Evolutionary conservation across 2,888 invertebrate genomes (phyloP), one percentile per base, ranked within the genome.

Genomic region (Nysson spinosus): DNA sequence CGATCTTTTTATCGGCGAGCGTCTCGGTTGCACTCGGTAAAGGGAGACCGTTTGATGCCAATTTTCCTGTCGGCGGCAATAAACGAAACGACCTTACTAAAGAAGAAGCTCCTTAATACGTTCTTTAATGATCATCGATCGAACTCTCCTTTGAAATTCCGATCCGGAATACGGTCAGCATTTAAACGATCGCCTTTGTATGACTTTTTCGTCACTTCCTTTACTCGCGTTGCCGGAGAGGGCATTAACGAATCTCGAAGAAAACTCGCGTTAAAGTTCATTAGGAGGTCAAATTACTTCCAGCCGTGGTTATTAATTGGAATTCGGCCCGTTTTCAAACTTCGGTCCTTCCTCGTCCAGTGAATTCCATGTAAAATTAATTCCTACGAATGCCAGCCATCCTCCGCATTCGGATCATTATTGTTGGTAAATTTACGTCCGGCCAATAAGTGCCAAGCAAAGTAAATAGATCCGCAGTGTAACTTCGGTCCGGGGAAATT

Each of bases 61-160:
- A 42, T 37, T 39, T 54, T 42, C 14, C 34, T 24, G 14, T 28
- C 34, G 28, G 14, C 1, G 22, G 42, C 49, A 30, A 66, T 47
- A 44, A 66, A 50, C 19, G 65, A 37, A 72, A 50, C 69, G 50
- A 35, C 11, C 30, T 17, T 34, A 16, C 19, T 3, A 6, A 16
- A 9, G 49, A 55, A 55, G 56, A 70, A 39, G 44, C 34, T 37
- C 58, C 40, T 43, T 46, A 42, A 58, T 61, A 42, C 55, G 55
- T 54, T 65, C 62, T 54, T 71, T 72, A 72, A 51, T 57, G 55
- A 35, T 17, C 52, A 51, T 34, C 70, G 62, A 67, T 62, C 61
- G 54, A 69, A 67, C 50, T 67, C 65, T 68, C 65, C 60, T 60
- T 65, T 55, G 64, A 56, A 68, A 64, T 68, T 54, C 69, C 20